phyloP scores from a whole-genome alignment of 2,797 vertebrate genomes.

The Psittacula derbiana region DNA sequence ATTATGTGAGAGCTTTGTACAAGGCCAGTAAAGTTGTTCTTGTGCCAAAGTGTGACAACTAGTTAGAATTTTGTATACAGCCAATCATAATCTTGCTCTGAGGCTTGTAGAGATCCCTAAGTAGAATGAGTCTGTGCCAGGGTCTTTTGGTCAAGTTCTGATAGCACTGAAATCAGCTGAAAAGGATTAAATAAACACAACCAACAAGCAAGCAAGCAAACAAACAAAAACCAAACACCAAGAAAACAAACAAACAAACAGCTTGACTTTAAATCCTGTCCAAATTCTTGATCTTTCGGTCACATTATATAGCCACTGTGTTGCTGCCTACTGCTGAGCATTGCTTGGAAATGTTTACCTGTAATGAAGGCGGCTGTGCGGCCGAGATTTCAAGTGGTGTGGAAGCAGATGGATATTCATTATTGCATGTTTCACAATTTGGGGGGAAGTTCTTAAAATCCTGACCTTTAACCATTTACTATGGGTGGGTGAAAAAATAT shows the following conservation, averaged over 20 bases:
- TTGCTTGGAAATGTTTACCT: background rate
- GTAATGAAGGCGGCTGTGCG: accelerated
- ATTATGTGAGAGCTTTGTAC: accelerated
- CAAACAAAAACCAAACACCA: background rate
- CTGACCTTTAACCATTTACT: background rate
- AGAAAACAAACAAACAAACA: background rate
- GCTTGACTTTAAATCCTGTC: background rate
- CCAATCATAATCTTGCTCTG: background rate
- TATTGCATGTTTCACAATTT: background rate
- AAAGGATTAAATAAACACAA: background rate
- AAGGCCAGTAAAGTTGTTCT: background rate
- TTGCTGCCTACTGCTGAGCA: background rate
- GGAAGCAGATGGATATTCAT: background rate
- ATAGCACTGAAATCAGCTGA: background rate
- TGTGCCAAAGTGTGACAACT: background rate
- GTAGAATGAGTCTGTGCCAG: background rate
- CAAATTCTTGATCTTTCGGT: background rate
- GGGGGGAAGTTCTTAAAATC: background rate
- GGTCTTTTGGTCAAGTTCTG: background rate
- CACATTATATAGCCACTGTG: background rate
- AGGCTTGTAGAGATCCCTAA: background rate
- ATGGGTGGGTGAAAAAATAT: background rate
- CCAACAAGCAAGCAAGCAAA: background rate
- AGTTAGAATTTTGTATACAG: background rate
- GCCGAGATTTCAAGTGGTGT: background rate